Percentiles rank a stretch among this genome's conserved stretches.
Evolutionary conservation across 23 tunicate species (phyloP).

Genomic region (Ciona savignyi): DNA sequence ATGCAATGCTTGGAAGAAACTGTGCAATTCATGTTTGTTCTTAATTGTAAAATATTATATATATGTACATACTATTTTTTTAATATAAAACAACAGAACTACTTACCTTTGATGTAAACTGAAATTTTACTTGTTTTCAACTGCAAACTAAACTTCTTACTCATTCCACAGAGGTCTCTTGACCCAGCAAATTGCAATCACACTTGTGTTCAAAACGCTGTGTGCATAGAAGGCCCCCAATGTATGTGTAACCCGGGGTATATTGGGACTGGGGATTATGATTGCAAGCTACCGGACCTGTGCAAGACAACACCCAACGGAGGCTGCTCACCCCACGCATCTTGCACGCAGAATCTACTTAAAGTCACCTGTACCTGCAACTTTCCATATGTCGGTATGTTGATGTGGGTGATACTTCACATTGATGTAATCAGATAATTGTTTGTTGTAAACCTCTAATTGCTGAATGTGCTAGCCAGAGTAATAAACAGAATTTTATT

Average conservation of each 20-base stretch:
- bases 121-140: no score
- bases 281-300: constrained; percentile 36
- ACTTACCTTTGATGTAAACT: no score
- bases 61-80: no score
- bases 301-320: constrained; percentile 52
- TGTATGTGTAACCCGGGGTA: constrained; percentile 75
- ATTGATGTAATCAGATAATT: no score
- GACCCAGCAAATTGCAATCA: constrained; percentile 34
- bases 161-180: constrained; percentile 16
- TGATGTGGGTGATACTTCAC: not conserved
- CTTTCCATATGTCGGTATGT: constrained; percentile 53
- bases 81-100: no score
- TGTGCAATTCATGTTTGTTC: no score
- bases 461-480: no score
- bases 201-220: constrained; percentile 44
- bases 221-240: constrained; percentile 38
- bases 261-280: constrained; percentile 22
- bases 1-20: no score
- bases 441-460: no score
- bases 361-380: constrained; percentile 46
- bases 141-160: no score
- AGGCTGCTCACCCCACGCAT: constrained; percentile 75
- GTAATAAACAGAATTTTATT: no score
- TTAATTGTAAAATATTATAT: no score
- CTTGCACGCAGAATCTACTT: constrained; percentile 9